Evolutionary conservation across 2,888 invertebrate species (phyloP), one percentile per base, ranked within the genome.

Genomic region (Hirtodrosophila cameraria): DNA sequence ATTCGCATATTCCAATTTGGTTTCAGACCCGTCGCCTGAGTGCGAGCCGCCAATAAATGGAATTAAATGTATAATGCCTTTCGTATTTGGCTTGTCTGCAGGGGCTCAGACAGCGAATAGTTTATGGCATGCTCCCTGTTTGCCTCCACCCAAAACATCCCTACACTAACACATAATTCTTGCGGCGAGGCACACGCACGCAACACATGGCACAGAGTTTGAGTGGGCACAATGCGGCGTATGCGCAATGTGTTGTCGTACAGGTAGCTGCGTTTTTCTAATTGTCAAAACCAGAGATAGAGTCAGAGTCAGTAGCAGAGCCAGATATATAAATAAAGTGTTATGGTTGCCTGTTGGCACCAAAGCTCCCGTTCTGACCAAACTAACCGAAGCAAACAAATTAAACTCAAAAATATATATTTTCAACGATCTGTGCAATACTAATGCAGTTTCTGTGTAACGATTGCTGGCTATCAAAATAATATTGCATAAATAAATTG

Each of bases 241-340:
- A 78, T 82, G 72, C 58, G 75, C 82, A 65, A 75, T 82, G 36
- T 57, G 28, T 45, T 50, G 27, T 54, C 25, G 15, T 39, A 9
- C 55, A 60, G 73, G 41, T 50, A 49, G 58, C 50, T 57, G 25
- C 39, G 43, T 57, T 54, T 68, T 64, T 81, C 65, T 81, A 78
- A 77, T 75, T 78, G 72, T 53, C 42, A 38, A 12, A 18, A 23
- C 31, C 33, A 27, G 38, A 36, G 18, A 1, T 6, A 15, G 36
- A 35, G 28, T 16, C 20, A 12, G 28, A 25, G 3, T 18, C 15
- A 33, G 38, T 38, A 48, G 6, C 9, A 27, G n/a, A 55, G 50
- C 42, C 36, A 58, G 63, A 55, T 62, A 72, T 77, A 75, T 77
- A 77, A 77, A 77, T 75, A 77, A 73, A 60, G 58, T 46, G 63